These are phyloP conservation scores for Cyprinodon tularosa DNA, from an alignment of 2,113 vertebrate species.

Conservation along the genomic window DNA sequence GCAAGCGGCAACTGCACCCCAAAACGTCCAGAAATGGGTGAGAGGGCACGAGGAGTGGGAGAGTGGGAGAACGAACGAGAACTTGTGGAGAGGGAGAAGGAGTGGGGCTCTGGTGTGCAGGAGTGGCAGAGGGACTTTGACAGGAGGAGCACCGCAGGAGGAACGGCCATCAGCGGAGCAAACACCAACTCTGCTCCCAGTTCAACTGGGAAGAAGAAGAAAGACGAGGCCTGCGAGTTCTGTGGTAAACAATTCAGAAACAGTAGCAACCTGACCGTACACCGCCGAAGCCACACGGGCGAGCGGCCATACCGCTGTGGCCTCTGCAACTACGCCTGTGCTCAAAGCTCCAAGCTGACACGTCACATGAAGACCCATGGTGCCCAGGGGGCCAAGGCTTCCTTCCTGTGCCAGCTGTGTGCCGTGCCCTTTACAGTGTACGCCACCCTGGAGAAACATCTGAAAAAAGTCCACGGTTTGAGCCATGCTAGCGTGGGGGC, in stretches of 20 bases:
- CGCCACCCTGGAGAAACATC: slow-evolving; percentile 88
- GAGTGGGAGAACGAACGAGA: slow-evolving; percentile 73
- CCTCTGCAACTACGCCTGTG: slow-evolving; percentile 87
- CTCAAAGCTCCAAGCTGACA: slow-evolving; percentile 89
- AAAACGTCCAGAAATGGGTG: slow-evolving; percentile 73
- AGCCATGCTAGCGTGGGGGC: slow-evolving; percentile 75
- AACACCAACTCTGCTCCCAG: neutral
- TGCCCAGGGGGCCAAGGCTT: slow-evolving; percentile 75
- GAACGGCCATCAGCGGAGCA: slow-evolving; percentile 7
- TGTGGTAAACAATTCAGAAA: slow-evolving; percentile 88
- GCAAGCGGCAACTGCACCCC: slow-evolving; percentile 84
- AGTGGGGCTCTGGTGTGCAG: slow-evolving; percentile 66
- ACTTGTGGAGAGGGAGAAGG: slow-evolving; percentile 51
- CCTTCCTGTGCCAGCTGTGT: slow-evolving; percentile 85
- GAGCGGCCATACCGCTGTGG: slow-evolving; percentile 85
- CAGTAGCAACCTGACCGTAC: slow-evolving; percentile 90
- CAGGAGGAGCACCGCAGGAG: slow-evolving; percentile 46
- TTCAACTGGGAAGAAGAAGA: slow-evolving; percentile 59
- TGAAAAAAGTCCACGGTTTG: slow-evolving; percentile 83
- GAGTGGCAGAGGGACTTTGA: slow-evolving; percentile 79
- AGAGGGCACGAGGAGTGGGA: slow-evolving; percentile 59
- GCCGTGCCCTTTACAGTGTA: slow-evolving; percentile 85
- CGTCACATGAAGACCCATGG: slow-evolving; percentile 91
- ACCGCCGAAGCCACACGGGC: slow-evolving; percentile 87
- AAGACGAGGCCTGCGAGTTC: slow-evolving; percentile 85